A percentile compares a stretch with the other conserved stretches of the same genome.
Evolutionary conservation across 2,888 invertebrate genomes (phyloP).

Genomic region (Sycophila texana): DNA sequence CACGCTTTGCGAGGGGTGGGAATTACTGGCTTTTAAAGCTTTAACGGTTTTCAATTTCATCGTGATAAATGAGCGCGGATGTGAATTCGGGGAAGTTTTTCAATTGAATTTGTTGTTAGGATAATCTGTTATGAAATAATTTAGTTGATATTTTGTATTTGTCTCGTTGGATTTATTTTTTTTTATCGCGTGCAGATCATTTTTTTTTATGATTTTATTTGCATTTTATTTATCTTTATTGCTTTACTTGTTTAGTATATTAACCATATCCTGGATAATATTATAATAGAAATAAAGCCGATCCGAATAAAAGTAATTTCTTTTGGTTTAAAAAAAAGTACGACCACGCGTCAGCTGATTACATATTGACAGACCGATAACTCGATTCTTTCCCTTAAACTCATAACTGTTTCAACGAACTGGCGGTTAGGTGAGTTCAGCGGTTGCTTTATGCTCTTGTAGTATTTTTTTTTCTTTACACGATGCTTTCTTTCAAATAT

Average conservation of each 20-base stretch:
- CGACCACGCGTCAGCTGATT: slow-evolving; percentile 68
- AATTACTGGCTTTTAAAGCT: background rate
- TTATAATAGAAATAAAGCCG: slow-evolving; percentile 3
- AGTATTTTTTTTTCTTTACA: too few species aligned
- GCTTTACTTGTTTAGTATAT: background rate
- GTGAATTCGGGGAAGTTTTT: background rate
- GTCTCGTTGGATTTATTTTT: too few species aligned
- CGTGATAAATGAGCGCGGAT: background rate
- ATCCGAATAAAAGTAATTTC: slow-evolving; percentile 58
- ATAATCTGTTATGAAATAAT: too few species aligned
- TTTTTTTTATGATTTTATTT: background rate
- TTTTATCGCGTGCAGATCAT: background rate
- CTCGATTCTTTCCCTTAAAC: slow-evolving; percentile 50
- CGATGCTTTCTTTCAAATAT: too few species aligned
- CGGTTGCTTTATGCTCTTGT: background rate
- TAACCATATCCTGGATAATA: background rate
- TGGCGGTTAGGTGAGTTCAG: background rate
- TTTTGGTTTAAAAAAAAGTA: slow-evolving; percentile 43
- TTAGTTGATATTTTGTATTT: too few species aligned
- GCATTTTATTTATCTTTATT: background rate
- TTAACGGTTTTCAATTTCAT: background rate
- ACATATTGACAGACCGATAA: slow-evolving; percentile 72
- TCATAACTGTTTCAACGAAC: slow-evolving; percentile 15
- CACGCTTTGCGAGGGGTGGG: background rate
- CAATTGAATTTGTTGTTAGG: background rate